Conservation (phyloP, 2,888 invertebrate genomes). For the Cerastis rubricosa region DNA sequence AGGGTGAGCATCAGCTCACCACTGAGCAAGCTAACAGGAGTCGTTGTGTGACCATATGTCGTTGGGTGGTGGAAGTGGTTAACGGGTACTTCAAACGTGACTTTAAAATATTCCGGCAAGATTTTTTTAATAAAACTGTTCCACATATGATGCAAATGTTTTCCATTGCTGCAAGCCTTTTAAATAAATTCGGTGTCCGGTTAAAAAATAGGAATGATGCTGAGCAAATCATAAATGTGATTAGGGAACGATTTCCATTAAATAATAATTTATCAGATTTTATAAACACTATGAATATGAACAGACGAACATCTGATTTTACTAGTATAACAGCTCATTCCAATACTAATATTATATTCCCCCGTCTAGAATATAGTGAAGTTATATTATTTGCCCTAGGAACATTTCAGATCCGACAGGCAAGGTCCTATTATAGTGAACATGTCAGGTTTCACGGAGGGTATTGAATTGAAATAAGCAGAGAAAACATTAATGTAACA, state of each 20-base stretch:
- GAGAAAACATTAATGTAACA: too few species aligned
- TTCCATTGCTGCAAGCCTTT: constrained; percentile 36
- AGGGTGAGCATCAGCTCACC: constrained; percentile 21
- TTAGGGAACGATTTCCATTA: constrained; percentile 20
- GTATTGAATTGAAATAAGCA: too few species aligned
- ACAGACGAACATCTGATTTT: background rate
- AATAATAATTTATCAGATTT: constrained; percentile 13
- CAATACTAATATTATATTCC: background rate
- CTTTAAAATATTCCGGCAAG: constrained; percentile 13
- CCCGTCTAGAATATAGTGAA: background rate
- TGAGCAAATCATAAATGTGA: constrained; percentile 19
- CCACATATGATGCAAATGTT: constrained; percentile 36
- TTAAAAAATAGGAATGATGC: constrained; percentile 41
- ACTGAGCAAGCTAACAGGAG: constrained; percentile 15
- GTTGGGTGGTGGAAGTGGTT: background rate
- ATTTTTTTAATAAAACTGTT: constrained; percentile 35
- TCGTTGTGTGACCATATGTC: constrained; percentile 1
- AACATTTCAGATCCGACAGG: background rate
- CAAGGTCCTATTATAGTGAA: too few species aligned
- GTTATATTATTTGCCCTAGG: constrained; percentile 1
- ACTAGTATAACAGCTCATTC: background rate
- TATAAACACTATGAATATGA: background rate
- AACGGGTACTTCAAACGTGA: background rate
- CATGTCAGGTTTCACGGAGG: too few species aligned
- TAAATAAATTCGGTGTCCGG: constrained; percentile 41